phyloP scores from a whole-genome alignment of 2,888 invertebrate species.

The Tipula confusa region DNA sequence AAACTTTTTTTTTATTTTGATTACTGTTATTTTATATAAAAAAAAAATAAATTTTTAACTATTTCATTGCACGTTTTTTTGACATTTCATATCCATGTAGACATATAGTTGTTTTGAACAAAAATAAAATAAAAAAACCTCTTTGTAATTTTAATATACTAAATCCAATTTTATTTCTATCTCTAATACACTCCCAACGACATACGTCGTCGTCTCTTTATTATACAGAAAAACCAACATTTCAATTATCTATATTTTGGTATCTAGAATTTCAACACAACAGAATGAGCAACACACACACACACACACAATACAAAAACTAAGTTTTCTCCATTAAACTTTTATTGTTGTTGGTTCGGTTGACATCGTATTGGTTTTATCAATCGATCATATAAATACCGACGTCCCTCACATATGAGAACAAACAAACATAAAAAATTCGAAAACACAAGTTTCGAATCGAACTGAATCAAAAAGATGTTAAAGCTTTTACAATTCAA shows the following conservation, averaged over 20 bases:
- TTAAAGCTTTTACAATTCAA: neutral
- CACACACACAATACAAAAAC: neutral
- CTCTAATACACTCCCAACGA: neutral
- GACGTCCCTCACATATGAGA: neutral
- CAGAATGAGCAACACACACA: neutral
- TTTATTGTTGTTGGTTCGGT: neutral
- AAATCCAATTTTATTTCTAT: neutral
- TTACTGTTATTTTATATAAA: neutral
- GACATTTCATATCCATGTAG: neutral
- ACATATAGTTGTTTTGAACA: neutral
- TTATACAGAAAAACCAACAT: neutral
- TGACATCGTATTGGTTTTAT: neutral
- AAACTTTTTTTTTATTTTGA: neutral
- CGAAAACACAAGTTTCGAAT: neutral
- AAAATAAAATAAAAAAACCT: neutral
- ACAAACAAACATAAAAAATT: neutral
- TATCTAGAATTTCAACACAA: neutral
- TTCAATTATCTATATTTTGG: neutral
- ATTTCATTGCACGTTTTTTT: neutral
- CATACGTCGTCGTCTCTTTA: neutral
- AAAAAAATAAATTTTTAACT: too few species aligned
- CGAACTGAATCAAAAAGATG: neutral
- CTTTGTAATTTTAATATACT: neutral
- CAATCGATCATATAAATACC: conserved; percentile 15
- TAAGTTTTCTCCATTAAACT: neutral